Base-by-base conservation (phyloP, 1,140 invertebrate species). In the Papilio dardanus region DNA sequence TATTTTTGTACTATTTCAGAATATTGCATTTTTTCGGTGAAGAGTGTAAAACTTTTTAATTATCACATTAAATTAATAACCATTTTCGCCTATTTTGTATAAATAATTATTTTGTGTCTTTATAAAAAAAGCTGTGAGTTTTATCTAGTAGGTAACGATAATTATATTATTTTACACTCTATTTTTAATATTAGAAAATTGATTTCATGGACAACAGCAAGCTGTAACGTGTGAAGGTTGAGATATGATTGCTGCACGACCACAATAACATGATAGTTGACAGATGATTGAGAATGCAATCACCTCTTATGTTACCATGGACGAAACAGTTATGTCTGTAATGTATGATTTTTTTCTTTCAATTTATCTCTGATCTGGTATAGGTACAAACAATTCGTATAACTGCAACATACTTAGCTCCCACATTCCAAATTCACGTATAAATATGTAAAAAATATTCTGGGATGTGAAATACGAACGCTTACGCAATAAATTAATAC, bases 1-100 rank as follows among this genome's bases (percentile, higher is more conserved):
- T 28, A n/a, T 58, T 21, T 54, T 30, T 62, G 54, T 62, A 62
- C 54, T 62, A 62, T 62, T 62, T 62, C 54, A 62, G 54, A 30
- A 14, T 16, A 30, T 62, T 62, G 54, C 24, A 58, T 28, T 30
- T 50, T 19, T 62, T 30, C 12, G 21, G 10, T 58, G n/a, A n/a
- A n/a, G n/a, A 28, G 54, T 62, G 54, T 62, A 62, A 28, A 30
- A 30, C n/a, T 62, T 62, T 28, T 28, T 16, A 30, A 62, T 62
- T 62, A 62, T 62, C 21, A 16, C 21, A 28, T 14, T 28, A 62
- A 62, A 28, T 28, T 28, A 3, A 28, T 6, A 28, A 30, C n/a
- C n/a, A n/a, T n/a, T n/a, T n/a, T n/a, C n/a, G n/a, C n/a, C n/a
- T n/a, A n/a, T n/a, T n/a, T n/a, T n/a, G n/a, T n/a, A n/a, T n/a